Percentiles rank a stretch among this genome's conserved stretches.
Conservation (phyloP, 1,140 invertebrate genomes). For the Triops longicaudatus region DNA sequence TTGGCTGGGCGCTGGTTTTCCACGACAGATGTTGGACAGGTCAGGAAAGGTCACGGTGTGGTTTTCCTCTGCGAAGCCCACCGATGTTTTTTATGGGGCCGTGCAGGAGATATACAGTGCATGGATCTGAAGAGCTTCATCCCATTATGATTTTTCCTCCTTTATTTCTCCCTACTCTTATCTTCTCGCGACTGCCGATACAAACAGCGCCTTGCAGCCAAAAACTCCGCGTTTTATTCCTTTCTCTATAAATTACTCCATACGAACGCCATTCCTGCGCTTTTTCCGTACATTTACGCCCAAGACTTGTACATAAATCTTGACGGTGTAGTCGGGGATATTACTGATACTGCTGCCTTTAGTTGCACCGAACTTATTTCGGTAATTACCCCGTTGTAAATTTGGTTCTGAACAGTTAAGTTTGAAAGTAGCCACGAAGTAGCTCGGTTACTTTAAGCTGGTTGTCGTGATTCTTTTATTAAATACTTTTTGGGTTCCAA, state of each 20-base stretch:
- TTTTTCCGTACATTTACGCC: not conserved
- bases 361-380: not conserved
- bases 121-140: not conserved
- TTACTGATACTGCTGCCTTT: not conserved
- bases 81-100: not conserved
- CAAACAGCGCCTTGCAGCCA: not conserved
- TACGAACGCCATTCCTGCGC: not conserved
- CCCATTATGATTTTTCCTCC: slow-evolving; percentile 2
- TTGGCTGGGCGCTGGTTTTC: not conserved
- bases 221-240: not conserved
- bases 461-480: too few relatives aligned
- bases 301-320: not conserved
- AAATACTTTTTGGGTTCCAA: not conserved
- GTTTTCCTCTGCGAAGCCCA: not conserved
- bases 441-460: not conserved
- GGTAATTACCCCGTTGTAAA: not conserved
- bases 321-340: not conserved
- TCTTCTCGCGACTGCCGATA: not conserved
- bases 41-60: slow-evolving; percentile 14
- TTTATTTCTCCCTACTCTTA: not conserved
- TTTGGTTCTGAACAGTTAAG: not conserved
- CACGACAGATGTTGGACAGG: slow-evolving; percentile 14
- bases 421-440: not conserved
- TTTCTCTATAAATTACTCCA: not conserved
- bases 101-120: slow-evolving; percentile 14